Conservation (phyloP, 1,140 invertebrate species). For the Drosophila albomicans region DNA sequence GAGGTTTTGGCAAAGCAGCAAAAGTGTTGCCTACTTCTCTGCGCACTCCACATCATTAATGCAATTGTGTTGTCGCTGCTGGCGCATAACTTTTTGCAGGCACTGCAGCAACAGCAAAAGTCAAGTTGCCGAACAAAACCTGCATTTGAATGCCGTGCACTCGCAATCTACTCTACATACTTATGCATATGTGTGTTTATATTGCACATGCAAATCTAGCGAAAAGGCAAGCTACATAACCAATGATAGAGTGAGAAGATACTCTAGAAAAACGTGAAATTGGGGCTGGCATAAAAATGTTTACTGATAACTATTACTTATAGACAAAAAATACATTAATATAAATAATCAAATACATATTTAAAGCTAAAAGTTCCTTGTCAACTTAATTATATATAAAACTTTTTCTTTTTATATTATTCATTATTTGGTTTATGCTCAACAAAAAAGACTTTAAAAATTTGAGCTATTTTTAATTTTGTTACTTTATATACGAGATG, state of each 20-base stretch:
- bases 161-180: slow-evolving; percentile 10
- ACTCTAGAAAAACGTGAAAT: neutral
- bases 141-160: slow-evolving; percentile 37
- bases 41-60: slow-evolving; percentile 69
- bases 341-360: too few relatives aligned
- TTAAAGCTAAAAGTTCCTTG: too few relatives aligned
- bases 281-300: too few relatives aligned
- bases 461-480: too few relatives aligned
- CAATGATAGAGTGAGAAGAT: neutral
- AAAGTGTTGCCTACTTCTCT: slow-evolving; percentile 56
- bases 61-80: slow-evolving; percentile 56
- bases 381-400: too few relatives aligned
- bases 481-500: too few relatives aligned
- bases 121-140: slow-evolving; percentile 40
- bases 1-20: slow-evolving; percentile 38
- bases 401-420: too few relatives aligned
- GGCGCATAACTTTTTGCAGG: slow-evolving; percentile 33
- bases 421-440: too few relatives aligned
- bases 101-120: slow-evolving; percentile 23
- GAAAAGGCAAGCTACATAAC: neutral
- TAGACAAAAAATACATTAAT: too few relatives aligned
- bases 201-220: neutral
- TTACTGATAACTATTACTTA: too few relatives aligned
- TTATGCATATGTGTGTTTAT: slow-evolving; percentile 14
- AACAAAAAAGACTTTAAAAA: too few relatives aligned